Evolutionary conservation across 1,140 invertebrate genomes (phyloP).

Genomic region (Heliconius eleuchia): DNA sequence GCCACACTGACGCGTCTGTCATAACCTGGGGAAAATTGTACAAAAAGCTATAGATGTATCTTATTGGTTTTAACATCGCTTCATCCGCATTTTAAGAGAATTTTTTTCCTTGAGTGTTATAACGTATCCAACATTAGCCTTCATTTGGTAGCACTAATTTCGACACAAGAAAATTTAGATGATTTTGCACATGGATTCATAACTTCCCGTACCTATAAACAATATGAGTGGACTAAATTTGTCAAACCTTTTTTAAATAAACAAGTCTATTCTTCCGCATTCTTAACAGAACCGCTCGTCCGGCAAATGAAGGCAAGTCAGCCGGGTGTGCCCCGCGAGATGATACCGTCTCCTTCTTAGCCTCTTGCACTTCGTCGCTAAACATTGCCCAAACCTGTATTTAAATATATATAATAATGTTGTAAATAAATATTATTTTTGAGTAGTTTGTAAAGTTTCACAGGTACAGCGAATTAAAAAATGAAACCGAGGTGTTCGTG

Average conservation of each 20-base stretch:
- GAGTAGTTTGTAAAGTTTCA: too few species aligned
- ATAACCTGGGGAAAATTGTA: slow-evolving; percentile 76
- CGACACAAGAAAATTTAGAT: too few species aligned
- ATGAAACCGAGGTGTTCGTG: too few species aligned
- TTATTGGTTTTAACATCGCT: background rate
- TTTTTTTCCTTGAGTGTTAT: background rate
- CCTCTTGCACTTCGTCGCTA: slow-evolving; percentile 87
- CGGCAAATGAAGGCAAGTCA: slow-evolving; percentile 86
- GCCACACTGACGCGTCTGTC: slow-evolving; percentile 85
- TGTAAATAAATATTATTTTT: too few species aligned
- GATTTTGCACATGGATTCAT: too few species aligned
- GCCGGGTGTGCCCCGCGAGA: slow-evolving; percentile 84
- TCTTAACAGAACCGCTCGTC: slow-evolving; percentile 84
- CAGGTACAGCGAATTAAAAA: too few species aligned
- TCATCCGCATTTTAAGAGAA: background rate
- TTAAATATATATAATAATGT: too few species aligned
- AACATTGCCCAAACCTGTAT: slow-evolving; percentile 88
- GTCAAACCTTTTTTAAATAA: slow-evolving; percentile 80
- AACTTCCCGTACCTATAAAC: too few species aligned
- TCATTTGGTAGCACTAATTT: too few species aligned
- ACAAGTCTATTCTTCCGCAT: slow-evolving; percentile 84
- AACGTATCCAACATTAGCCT: too few species aligned
- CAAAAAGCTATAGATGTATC: background rate
- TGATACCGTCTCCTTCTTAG: slow-evolving; percentile 86
- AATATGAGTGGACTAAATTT: too few species aligned